Evolutionary conservation across 2,888 invertebrate species (phyloP), one percentile per base, ranked within the genome.

Genomic region (Sphaeridia pumilis): DNA sequence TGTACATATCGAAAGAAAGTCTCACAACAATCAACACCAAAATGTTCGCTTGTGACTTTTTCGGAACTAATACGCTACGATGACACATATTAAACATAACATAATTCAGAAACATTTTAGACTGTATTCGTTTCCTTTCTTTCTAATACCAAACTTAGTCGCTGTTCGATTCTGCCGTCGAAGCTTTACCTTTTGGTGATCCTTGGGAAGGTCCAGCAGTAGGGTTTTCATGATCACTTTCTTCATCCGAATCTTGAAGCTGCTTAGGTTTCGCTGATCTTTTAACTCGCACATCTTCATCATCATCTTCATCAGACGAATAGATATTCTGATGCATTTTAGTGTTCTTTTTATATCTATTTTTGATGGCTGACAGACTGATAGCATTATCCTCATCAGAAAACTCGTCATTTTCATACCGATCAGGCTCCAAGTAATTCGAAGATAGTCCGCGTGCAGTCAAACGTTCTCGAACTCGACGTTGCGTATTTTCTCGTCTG

Each of bases 301-400:
- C 58, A 49, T 56, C 56, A n/a, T 52, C 55, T 14, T 52, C 52
- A 64, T 89, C 89, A 0, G 88, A 87, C 0, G 90, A 90, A 73
- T 90, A 92, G 67, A 90, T 92, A 36, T 58, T 58, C 35, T 49
- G 43, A n/a, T 42, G 54, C 22, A 35, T 21, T 27, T 49, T 48
- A 2, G 45, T 21, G 49, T 46, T 38, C 69, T 79, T 78, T 66
- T 92, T 94, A 72, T 88, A 93, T 68, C 87, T 86, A 71, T 87
- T 92, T 73, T 95, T 95, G 69, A 95, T 94, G 38, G 93, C 93
- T 53, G 86, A 82, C 22, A 95, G 75, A 1, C 93, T 93, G 66
- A 94, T 89, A 0, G 84, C 86, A 54, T 86, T 88, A 68, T 90
- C 92, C 70, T 92, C 93, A 57, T 92, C 92, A n/a, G 87, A 88